Evolutionary conservation across 2,113 vertebrate genomes (phyloP).

Genomic region (Globicephala melas): DNA sequence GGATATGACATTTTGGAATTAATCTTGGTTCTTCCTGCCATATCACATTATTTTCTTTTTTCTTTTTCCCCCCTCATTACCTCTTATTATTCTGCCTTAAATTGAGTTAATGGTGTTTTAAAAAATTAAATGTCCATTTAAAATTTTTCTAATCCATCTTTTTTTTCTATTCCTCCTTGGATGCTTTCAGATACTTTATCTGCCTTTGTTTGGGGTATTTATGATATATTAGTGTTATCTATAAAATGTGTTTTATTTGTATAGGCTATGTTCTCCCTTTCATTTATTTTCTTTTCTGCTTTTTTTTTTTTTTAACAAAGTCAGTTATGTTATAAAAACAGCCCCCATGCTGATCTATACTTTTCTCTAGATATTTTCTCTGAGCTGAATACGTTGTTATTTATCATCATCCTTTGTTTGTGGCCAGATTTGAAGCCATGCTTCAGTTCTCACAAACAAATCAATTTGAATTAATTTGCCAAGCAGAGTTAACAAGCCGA

Average conservation of each 20-base stretch:
- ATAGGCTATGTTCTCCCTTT: background rate
- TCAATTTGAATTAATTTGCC: slow-evolving; percentile 72
- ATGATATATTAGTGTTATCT: background rate
- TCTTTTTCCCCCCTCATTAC: background rate
- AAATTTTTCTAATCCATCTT: background rate
- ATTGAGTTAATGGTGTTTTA: background rate
- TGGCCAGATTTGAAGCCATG: slow-evolving; percentile 33
- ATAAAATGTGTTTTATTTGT: background rate
- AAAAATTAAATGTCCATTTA: background rate
- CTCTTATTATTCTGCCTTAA: background rate
- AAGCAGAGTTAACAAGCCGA: slow-evolving; percentile 63
- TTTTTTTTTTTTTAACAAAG: background rate
- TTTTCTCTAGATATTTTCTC: slow-evolving; percentile 22
- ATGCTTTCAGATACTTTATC: background rate
- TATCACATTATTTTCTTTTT: background rate
- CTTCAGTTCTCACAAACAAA: slow-evolving; percentile 62
- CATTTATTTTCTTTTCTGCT: background rate
- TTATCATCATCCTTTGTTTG: slow-evolving; percentile 49
- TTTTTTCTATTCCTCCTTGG: background rate
- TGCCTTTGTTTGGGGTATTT: background rate
- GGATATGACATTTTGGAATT: background rate
- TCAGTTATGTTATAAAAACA: background rate
- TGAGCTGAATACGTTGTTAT: background rate
- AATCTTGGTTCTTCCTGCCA: background rate
- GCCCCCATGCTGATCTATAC: background rate